Evolutionary conservation across 2,888 invertebrate genomes (phyloP).

Genomic region (Nyleta sp.): DNA sequence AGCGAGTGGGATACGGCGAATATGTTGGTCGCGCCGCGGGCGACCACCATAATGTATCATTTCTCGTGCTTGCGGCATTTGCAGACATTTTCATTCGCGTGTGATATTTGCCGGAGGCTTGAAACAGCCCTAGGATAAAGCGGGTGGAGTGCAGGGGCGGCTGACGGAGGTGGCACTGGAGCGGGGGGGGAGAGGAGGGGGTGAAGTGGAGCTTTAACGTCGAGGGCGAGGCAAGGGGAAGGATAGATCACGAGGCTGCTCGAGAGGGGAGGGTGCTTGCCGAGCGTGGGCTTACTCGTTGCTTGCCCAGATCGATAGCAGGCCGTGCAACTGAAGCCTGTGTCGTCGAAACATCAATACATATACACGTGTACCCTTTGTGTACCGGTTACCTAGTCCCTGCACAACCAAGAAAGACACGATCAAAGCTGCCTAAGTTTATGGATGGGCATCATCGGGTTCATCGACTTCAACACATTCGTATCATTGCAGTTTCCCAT

Average conservation of each 20-base stretch:
- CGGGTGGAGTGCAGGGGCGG: constrained; percentile 46
- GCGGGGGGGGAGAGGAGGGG: constrained; percentile 31
- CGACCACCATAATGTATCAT: constrained; percentile 67
- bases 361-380: constrained; percentile 75
- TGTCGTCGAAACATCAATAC: constrained; percentile 75
- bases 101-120: constrained; percentile 70
- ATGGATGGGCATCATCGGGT: constrained; percentile 25
- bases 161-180: constrained; percentile 52
- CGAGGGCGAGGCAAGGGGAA: constrained; percentile 42
- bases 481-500: background rate
- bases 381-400: constrained; percentile 48
- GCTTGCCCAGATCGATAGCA: constrained; percentile 76
- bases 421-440: constrained; percentile 48
- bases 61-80: constrained; percentile 67
- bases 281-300: constrained; percentile 73
- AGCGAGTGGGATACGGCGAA: too few species aligned
- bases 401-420: constrained; percentile 41
- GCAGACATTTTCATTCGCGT: constrained; percentile 72
- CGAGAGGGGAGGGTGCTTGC: constrained; percentile 63
- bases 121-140: constrained; percentile 61
- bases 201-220: constrained; percentile 65
- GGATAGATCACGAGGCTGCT: constrained; percentile 56
- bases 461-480: constrained; percentile 21
- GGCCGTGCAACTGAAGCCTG: constrained; percentile 78
- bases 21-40: constrained; percentile 49